Evolutionary conservation across 2,113 vertebrate genomes (phyloP).

Genomic region (Miniopterus natalensis): DNA sequence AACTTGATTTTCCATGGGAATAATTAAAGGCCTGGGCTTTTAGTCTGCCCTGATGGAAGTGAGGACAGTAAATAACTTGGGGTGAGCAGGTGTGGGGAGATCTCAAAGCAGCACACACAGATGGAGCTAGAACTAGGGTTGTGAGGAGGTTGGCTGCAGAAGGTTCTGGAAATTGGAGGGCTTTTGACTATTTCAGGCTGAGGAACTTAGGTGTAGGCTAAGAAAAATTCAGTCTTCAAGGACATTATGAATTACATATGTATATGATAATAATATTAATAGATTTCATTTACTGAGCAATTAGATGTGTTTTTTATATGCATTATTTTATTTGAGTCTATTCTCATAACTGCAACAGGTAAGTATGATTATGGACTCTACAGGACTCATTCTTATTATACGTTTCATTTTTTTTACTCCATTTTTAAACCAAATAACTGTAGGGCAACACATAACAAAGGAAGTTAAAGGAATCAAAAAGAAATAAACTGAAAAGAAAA

Average conservation of each 20-base stretch:
- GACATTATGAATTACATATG: neutral
- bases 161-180: neutral
- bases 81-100: neutral
- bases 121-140: neutral
- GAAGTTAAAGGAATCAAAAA: neutral
- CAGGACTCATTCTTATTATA: neutral
- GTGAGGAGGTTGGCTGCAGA: neutral
- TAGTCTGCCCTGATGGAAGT: neutral
- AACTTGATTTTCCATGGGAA: neutral
- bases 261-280: neutral
- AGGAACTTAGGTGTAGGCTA: neutral
- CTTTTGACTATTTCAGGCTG: neutral
- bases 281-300: neutral
- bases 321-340: constrained; percentile 1
- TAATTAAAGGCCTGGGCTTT: neutral
- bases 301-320: neutral
- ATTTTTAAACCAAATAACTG: neutral
- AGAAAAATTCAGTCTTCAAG: neutral
- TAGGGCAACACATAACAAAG: neutral
- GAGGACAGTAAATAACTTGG: neutral
- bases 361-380: neutral
- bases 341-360: neutral
- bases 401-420: neutral
- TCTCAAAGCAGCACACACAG: neutral
- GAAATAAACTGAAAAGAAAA: neutral